Evolutionary conservation across 2,888 invertebrate genomes (phyloP).

Genomic region (Hyles lineata): DNA sequence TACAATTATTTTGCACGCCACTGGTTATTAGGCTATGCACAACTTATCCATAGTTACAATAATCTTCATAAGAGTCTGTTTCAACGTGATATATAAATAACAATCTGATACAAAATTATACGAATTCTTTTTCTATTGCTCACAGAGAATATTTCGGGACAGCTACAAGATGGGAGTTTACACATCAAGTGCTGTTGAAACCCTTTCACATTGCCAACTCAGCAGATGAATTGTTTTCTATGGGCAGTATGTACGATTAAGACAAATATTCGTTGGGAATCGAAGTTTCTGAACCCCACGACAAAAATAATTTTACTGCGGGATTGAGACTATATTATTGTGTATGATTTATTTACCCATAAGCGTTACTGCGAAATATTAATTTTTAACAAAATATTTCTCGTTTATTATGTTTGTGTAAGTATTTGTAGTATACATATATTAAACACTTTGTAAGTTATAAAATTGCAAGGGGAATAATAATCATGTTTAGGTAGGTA

Average conservation of each 20-base stretch:
- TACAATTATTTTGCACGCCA: conserved; percentile 19
- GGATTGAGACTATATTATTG: no score
- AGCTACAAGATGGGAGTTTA: not conserved
- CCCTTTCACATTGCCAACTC: conserved; percentile 13
- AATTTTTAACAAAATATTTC: not conserved
- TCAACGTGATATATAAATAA: conserved; percentile 18
- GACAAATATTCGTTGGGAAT: no score
- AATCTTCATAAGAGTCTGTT: conserved; percentile 8
- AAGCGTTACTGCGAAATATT: no score
- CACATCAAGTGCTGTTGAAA: not conserved
- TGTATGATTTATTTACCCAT: no score
- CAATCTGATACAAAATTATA: not conserved
- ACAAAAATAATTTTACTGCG: no score
- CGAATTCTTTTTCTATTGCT: not conserved
- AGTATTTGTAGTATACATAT: not conserved
- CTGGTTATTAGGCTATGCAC: conserved; percentile 21
- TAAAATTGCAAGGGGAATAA: not conserved
- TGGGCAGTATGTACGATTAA: not conserved
- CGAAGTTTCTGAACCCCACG: no score
- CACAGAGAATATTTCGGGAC: not conserved
- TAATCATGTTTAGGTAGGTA: no score
- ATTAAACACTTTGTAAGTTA: no score
- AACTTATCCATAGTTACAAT: conserved; percentile 14
- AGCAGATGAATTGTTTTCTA: not conserved
- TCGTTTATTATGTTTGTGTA: not conserved